Evolutionary conservation across 2,888 invertebrate species (phyloP), one percentile per base, ranked within the genome.

Genomic region (Eudasyphora cyanicolor): DNA sequence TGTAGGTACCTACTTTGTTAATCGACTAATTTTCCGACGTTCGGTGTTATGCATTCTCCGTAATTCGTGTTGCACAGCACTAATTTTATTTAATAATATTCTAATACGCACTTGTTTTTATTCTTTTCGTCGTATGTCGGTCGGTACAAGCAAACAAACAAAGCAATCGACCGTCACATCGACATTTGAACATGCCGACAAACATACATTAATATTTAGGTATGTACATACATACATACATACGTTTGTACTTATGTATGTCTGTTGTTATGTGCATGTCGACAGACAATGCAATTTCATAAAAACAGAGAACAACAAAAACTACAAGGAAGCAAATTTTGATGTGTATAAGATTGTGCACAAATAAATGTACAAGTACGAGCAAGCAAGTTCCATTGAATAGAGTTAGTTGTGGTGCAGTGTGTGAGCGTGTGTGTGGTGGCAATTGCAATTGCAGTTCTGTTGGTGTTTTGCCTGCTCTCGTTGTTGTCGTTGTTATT

Each of bases 21-120:
- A 6, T 27, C 57, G 57, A 27, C 12, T 57, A 27, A 14, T 6
- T 62, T 32, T n/a, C n/a, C n/a, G n/a, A n/a, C n/a, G n/a, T n/a
- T n/a, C n/a, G n/a, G n/a, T n/a, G n/a, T n/a, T n/a, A n/a, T n/a
- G n/a, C n/a, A n/a, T n/a, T n/a, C n/a, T n/a, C n/a, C n/a, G 29
- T 1, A 60, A 1, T 3, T 54, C 7, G 10, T 24, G 24, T 54
- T 82, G 71, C 69, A 62, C 57, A 82, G 69, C 51, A 75, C 32
- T 73, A 80, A 75, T 81, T 84, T 38, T 42, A 19, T 38, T 67
- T 67, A 81, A 84, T 76, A 81, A 84, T 77, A 79, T 84, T 81
- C 73, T 81, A 84, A 84, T 84, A 84, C 80, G 80, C 80, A 78
- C 83, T 80, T 80, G 77, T 69, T 75, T 75, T 79, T 32, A 2